These are phyloP conservation scores for Siderastrea radians DNA, from an alignment of 92 coral and sea anemone genomes.

Conservation along the genomic window DNA sequence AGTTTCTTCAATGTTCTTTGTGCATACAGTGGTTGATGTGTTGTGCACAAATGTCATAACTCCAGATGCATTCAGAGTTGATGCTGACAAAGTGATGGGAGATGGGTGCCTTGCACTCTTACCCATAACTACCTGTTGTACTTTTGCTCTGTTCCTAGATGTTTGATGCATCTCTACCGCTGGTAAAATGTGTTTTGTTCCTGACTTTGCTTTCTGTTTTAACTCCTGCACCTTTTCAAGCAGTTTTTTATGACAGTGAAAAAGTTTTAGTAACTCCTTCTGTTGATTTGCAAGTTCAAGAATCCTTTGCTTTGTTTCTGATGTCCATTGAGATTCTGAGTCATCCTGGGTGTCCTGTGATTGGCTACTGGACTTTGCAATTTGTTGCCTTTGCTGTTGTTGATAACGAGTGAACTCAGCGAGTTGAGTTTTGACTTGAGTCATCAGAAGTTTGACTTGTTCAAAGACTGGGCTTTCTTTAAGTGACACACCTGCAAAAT, in stretches of 20 bases:
- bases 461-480: constrained; percentile 46
- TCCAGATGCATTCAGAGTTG: constrained; percentile 9
- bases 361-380: constrained; percentile 26
- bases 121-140: background rate
- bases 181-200: constrained; percentile 8
- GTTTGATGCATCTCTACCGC: constrained; percentile 11
- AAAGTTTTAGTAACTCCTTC: constrained; percentile 64
- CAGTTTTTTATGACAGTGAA: constrained; percentile 69
- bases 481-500: constrained; percentile 45
- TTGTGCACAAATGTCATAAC: background rate
- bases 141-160: background rate
- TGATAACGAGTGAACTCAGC: constrained; percentile 60
- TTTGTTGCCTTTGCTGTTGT: constrained; percentile 53
- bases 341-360: background rate
- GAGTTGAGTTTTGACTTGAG: constrained; percentile 66
- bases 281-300: constrained; percentile 75
- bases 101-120: background rate
- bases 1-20: too few relatives aligned
- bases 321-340: constrained; percentile 11
- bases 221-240: constrained; percentile 61
- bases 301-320: constrained; percentile 51
- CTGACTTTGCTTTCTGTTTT: constrained; percentile 38
- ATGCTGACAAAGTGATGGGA: background rate
- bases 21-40: too few relatives aligned
- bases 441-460: constrained; percentile 58